phyloP scores from a whole-genome alignment of 1,140 invertebrate species.

The Gryllus bimaculatus region DNA sequence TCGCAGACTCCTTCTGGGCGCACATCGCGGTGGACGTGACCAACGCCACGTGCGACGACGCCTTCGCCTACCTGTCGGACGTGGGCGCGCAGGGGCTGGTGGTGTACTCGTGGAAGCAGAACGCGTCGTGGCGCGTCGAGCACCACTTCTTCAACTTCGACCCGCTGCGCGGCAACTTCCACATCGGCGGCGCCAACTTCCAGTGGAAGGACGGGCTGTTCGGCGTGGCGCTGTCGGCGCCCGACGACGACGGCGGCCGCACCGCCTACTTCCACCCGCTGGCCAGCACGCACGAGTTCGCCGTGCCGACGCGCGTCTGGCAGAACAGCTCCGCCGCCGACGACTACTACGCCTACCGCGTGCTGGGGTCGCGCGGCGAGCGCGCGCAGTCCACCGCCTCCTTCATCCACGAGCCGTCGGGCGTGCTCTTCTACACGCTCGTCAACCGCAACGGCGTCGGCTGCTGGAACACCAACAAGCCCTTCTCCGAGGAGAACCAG shows the following conservation, averaged over 20 bases:
- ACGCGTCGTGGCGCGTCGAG: constrained; percentile 63
- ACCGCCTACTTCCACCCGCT: constrained; percentile 60
- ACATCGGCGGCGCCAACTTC: constrained; percentile 59
- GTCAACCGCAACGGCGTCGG: constrained; percentile 54
- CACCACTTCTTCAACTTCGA: constrained; percentile 77
- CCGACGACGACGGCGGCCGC: constrained; percentile 37
- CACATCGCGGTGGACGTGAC: constrained; percentile 63
- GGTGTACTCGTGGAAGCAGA: constrained; percentile 59
- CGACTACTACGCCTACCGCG: constrained; percentile 33
- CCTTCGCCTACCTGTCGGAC: constrained; percentile 65
- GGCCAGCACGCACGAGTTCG: constrained; percentile 63
- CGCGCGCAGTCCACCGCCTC: constrained; percentile 43
- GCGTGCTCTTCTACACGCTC: constrained; percentile 55
- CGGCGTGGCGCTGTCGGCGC: constrained; percentile 51
- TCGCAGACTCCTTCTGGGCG: constrained; percentile 57
- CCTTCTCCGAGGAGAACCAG: constrained; percentile 42
- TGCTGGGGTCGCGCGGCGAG: constrained; percentile 48
- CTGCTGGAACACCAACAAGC: constrained; percentile 59
- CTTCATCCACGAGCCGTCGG: constrained; percentile 42
- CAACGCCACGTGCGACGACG: constrained; percentile 55
- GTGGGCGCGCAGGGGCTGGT: constrained; percentile 60
- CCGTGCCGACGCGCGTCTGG: constrained; percentile 55
- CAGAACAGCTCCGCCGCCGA: constrained; percentile 53
- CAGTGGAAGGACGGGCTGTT: constrained; percentile 71
- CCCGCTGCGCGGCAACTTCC: constrained; percentile 57